These are phyloP conservation scores for Motacilla tschutschensis DNA, from an alignment of 2,113 vertebrate species.

Conservation along the genomic window DNA sequence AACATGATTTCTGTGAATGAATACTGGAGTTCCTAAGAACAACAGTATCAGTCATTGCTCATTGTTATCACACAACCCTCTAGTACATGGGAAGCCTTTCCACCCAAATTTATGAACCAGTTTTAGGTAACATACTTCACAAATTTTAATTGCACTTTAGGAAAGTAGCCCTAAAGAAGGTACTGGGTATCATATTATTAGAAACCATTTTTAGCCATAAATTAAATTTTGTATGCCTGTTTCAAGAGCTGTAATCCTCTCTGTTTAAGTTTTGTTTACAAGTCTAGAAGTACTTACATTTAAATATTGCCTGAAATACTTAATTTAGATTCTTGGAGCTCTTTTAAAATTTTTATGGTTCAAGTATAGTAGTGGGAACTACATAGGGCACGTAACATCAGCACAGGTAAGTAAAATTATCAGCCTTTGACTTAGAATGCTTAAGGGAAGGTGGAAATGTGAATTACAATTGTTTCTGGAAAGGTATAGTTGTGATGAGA, in stretches of 20 bases:
- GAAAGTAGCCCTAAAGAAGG: not conserved
- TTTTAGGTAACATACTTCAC: not conserved
- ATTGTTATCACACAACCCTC: not conserved
- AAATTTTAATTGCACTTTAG: not conserved
- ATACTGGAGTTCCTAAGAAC: not conserved
- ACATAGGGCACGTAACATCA: not conserved
- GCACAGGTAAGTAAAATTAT: not conserved
- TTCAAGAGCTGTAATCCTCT: not conserved
- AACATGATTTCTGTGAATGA: not conserved
- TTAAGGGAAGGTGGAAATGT: not conserved
- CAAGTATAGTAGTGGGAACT: not conserved
- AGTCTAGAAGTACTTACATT: not conserved
- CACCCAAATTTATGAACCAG: not conserved
- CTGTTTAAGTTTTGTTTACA: not conserved
- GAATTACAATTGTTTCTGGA: constrained; percentile 4
- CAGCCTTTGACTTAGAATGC: not conserved
- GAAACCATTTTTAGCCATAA: not conserved
- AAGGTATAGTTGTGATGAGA: not conserved
- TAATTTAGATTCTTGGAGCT: not conserved
- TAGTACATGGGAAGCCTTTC: not conserved
- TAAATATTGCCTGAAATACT: not conserved
- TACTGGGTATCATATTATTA: not conserved
- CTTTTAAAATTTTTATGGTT: not conserved
- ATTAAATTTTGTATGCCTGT: not conserved
- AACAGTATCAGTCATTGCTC: not conserved